Percentiles rank a stretch among this genome's conserved stretches.
phyloP scores from a whole-genome alignment of 1,140 invertebrate species.

The Ctenoplectra terminalis region DNA sequence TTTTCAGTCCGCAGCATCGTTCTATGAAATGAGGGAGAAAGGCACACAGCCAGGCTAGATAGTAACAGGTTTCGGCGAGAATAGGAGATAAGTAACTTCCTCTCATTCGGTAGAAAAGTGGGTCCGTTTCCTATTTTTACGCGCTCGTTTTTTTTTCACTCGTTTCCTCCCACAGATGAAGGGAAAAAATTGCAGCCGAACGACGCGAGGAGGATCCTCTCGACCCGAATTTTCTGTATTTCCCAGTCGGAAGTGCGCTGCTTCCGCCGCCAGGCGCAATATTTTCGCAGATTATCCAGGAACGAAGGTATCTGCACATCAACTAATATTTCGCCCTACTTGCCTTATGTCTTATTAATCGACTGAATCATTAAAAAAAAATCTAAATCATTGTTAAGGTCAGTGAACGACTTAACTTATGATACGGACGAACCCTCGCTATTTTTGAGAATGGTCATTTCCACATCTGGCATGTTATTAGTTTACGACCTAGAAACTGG shows the following conservation, averaged over 20 bases:
- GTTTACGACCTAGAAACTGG: no score
- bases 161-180: constrained; percentile 51
- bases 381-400: no score
- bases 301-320: constrained; percentile 45
- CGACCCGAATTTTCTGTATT: constrained; percentile 69
- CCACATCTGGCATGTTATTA: no score
- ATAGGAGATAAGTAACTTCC: constrained; percentile 49
- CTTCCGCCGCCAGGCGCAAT: constrained; percentile 59
- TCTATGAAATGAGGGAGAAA: neutral
- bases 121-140: constrained; percentile 63
- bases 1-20: no score
- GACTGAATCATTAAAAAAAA: no score
- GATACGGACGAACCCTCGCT: no score
- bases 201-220: constrained; percentile 63
- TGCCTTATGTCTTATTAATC: neutral
- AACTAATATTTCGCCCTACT: constrained; percentile 13
- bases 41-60: neutral
- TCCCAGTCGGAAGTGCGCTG: constrained; percentile 53
- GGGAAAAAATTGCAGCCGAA: constrained; percentile 64
- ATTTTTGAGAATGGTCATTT: no score
- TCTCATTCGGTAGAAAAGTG: constrained; percentile 60
- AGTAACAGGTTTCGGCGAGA: constrained; percentile 27
- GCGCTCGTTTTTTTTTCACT: constrained; percentile 49
- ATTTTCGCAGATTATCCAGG: constrained; percentile 65
- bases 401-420: no score